A percentile compares a stretch with the other conserved stretches of the same genome.
These are phyloP conservation scores for Clusia tigrina DNA, from an alignment of 2,888 invertebrate species.

Conservation along the genomic window DNA sequence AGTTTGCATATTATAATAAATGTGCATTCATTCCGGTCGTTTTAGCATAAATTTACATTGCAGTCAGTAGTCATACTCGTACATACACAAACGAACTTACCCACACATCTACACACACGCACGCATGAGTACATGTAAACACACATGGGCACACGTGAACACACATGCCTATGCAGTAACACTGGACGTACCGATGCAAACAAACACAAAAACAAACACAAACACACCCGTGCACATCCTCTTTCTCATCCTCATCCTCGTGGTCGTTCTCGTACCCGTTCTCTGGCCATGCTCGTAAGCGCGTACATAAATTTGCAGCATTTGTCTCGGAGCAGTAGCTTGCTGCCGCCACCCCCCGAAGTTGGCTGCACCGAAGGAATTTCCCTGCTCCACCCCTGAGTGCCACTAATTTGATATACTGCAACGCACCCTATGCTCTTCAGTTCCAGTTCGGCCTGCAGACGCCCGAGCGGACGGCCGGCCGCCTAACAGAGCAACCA, in stretches of 20 bases:
- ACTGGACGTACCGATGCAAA: neutral
- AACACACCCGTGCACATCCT: conserved; percentile 2
- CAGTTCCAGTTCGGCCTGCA: conserved; percentile 28
- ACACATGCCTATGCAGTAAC: conserved; percentile 15
- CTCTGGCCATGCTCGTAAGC: neutral
- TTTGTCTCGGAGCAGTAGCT: too few species aligned
- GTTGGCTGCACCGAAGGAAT: neutral
- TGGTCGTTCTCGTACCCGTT: too few species aligned
- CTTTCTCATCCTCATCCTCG: too few species aligned
- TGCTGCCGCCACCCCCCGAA: neutral
- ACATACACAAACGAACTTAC: conserved; percentile 17
- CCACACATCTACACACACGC: conserved; percentile 13
- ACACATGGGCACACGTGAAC: neutral
- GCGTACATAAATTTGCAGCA: neutral
- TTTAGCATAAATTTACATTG: conserved; percentile 47
- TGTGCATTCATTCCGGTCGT: conserved; percentile 42
- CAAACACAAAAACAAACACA: conserved; percentile 17
- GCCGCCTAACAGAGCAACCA: conserved; percentile 13
- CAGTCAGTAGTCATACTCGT: conserved; percentile 18
- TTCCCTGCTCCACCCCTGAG: conserved; percentile 23
- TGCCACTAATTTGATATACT: conserved; percentile 56
- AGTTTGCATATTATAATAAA: conserved; percentile 54
- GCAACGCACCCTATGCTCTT: conserved; percentile 29
- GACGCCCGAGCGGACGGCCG: neutral
- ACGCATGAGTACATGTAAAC: conserved; percentile 6